Evolutionary conservation across 2,113 vertebrate species (phyloP).

Genomic region (Podarcis muralis): DNA sequence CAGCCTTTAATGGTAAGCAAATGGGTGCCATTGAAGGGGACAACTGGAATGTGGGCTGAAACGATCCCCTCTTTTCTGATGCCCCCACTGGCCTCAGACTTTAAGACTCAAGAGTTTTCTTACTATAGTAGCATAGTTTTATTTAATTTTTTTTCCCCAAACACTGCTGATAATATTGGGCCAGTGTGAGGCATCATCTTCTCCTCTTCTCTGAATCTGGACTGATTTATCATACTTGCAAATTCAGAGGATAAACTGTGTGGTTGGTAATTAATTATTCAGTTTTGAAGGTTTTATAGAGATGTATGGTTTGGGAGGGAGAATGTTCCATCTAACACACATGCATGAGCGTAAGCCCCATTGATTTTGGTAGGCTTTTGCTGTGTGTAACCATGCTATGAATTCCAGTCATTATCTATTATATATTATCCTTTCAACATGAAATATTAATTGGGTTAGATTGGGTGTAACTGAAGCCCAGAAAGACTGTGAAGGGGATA

Average conservation of each 20-base stretch:
- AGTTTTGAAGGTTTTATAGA: neutral
- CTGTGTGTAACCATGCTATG: neutral
- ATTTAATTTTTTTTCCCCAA: neutral
- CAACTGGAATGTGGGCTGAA: neutral
- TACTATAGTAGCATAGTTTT: neutral
- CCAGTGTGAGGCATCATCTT: neutral
- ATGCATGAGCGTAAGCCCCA: neutral
- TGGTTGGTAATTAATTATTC: neutral
- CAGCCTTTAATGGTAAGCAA: neutral
- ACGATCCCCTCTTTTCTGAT: neutral
- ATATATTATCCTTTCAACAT: neutral
- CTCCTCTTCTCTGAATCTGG: neutral
- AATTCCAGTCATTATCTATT: neutral
- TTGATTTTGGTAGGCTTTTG: neutral
- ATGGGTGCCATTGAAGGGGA: neutral
- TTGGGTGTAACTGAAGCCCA: neutral
- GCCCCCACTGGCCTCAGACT: neutral
- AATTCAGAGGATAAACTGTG: neutral
- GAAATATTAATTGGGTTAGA: slow-evolving; percentile 7
- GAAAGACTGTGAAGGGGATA: neutral
- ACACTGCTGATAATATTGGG: neutral
- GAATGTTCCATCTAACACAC: neutral
- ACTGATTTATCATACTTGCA: neutral
- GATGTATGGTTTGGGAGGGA: neutral
- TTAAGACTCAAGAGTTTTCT: too few relatives aligned